Percentiles rank a stretch among this genome's conserved stretches.
Conservation (phyloP, 2,113 vertebrate species). For the Lontra canadensis region DNA sequence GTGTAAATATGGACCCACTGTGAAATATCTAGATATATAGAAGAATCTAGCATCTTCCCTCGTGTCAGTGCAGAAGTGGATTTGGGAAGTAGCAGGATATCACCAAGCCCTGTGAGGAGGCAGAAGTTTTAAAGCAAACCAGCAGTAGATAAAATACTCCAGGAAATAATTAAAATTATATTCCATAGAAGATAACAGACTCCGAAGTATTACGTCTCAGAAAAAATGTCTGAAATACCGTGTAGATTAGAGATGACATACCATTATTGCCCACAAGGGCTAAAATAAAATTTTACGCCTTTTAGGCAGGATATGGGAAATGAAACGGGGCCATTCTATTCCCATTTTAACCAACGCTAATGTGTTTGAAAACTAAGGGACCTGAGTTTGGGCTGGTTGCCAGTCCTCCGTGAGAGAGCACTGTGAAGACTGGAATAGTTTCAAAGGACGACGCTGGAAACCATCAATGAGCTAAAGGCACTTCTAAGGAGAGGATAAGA, state of each 20-base stretch:
- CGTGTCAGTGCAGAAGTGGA: not conserved
- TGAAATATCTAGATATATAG: not conserved
- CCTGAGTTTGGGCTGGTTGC: not conserved
- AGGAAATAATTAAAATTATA: not conserved
- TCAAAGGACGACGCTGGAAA: not conserved
- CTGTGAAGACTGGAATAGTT: not conserved
- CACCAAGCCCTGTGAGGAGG: not conserved
- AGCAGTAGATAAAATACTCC: not conserved
- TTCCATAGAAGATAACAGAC: not conserved
- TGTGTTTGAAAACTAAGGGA: not conserved
- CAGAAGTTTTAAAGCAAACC: conserved; percentile 11
- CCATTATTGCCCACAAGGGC: not conserved
- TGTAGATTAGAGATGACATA: not conserved
- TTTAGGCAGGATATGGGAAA: not conserved
- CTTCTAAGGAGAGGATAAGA: not conserved
- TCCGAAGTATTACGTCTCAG: not conserved
- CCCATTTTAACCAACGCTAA: not conserved
- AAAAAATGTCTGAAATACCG: not conserved
- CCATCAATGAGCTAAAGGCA: not conserved
- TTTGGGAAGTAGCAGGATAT: not conserved
- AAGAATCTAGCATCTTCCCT: not conserved
- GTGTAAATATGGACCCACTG: not conserved
- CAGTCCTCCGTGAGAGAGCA: not conserved
- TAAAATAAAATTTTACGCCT: not conserved
- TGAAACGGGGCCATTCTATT: not conserved